A percentile compares a stretch with the other conserved stretches of the same genome.
phyloP scores from a whole-genome alignment of 2,113 vertebrate species.

The Eidolon helvum region DNA sequence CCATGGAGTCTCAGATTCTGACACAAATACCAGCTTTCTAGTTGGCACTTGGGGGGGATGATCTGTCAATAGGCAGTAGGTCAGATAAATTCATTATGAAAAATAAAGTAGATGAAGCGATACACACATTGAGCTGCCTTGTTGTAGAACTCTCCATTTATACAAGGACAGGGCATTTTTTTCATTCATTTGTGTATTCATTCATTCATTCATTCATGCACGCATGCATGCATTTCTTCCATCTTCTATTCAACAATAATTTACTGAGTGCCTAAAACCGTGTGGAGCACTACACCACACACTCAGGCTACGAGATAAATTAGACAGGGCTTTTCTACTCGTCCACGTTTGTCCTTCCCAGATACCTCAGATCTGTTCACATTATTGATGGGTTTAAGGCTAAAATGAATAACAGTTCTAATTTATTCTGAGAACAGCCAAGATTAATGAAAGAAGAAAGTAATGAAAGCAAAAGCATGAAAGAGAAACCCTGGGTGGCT shows the following conservation, averaged over 20 bases:
- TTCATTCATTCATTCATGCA: background rate
- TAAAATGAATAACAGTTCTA: background rate
- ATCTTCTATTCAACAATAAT: background rate
- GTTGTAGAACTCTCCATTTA: background rate
- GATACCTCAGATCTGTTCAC: background rate
- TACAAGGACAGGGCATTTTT: background rate
- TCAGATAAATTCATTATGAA: background rate
- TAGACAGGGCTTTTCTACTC: background rate
- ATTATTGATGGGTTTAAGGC: background rate
- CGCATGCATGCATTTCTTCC: background rate
- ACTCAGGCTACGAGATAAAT: background rate
- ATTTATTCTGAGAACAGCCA: background rate
- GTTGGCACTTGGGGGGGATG: background rate
- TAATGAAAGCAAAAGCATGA: background rate
- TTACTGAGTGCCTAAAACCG: background rate
- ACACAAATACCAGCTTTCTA: background rate
- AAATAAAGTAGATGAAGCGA: background rate
- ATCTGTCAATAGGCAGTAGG: background rate
- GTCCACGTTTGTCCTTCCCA: background rate
- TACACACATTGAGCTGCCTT: background rate
- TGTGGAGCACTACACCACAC: background rate
- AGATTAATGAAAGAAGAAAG: conserved; percentile 8
- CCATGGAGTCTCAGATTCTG: background rate
- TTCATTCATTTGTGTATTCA: background rate
- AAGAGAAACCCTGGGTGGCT: background rate